These are phyloP conservation scores for Lucilia cuprina DNA, from an alignment of 1,140 invertebrate genomes.

Conservation along the genomic window DNA sequence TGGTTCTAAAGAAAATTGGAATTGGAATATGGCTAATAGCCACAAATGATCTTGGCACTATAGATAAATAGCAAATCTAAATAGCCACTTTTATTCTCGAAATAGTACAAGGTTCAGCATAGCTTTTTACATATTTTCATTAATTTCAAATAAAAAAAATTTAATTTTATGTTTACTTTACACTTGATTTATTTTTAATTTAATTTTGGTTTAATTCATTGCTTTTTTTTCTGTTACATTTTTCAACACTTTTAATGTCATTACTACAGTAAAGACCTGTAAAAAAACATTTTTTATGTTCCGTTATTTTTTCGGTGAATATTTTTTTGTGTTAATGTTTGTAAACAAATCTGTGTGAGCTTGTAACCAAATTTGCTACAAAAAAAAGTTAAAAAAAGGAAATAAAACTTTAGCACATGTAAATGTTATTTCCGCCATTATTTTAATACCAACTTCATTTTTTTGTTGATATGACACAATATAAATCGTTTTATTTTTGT, in stretches of 20 bases:
- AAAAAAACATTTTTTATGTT: not conserved
- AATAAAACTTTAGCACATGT: not conserved
- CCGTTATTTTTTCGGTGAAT: not conserved
- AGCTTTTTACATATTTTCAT: too few species aligned
- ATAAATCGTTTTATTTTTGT: not conserved
- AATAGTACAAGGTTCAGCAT: too few species aligned
- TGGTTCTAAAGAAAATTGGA: too few species aligned
- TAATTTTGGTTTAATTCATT: too few species aligned
- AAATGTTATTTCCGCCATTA: slow-evolving; percentile 28
- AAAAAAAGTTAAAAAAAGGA: not conserved
- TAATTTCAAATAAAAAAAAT: too few species aligned
- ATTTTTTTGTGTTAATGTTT: not conserved
- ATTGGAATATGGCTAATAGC: too few species aligned
- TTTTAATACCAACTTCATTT: slow-evolving; percentile 33
- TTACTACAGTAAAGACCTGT: not conserved
- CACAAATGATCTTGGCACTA: too few species aligned
- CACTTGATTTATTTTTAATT: too few species aligned
- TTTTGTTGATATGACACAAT: not conserved
- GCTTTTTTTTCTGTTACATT: too few species aligned
- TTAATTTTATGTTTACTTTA: too few species aligned
- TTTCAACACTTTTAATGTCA: not conserved
- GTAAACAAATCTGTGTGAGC: not conserved
- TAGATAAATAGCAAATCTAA: too few species aligned
- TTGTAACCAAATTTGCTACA: not conserved
- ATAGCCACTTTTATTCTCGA: too few species aligned